These are phyloP conservation scores for Haliaeetus leucogaster DNA, from an alignment of 2,113 vertebrate species.

Conservation along the genomic window DNA sequence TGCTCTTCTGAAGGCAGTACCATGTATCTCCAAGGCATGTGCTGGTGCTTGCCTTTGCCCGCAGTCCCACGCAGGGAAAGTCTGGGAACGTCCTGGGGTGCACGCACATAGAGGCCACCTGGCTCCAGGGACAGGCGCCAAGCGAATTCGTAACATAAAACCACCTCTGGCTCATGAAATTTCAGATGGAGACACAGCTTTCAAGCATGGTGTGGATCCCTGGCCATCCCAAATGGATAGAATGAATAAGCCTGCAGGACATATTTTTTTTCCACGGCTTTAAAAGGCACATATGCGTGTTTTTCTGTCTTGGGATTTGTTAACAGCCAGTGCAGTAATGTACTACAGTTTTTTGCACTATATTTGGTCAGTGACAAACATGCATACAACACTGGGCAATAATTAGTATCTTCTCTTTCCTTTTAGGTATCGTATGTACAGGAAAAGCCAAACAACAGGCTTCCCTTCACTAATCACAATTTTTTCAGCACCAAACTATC, in stretches of 20 bases:
- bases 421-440: constrained; percentile 96
- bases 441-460: constrained; percentile 99
- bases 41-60: neutral
- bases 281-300: neutral
- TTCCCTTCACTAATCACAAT: constrained; percentile 99
- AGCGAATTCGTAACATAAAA: fast-evolving
- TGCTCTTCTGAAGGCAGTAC: neutral
- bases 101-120: fast-evolving
- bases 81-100: neutral
- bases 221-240: neutral
- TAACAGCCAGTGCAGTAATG: neutral
- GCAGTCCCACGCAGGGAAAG: fast-evolving
- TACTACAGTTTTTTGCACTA: neutral
- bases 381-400: neutral
- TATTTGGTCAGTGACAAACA: neutral
- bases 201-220: neutral
- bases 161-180: neutral
- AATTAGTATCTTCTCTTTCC: constrained; percentile 20
- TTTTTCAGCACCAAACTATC: constrained; percentile 98
- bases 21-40: neutral
- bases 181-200: neutral
- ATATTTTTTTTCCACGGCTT: neutral
- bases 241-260: neutral
- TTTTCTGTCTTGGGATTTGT: neutral
- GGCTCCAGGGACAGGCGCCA: neutral